A percentile compares a stretch with the other conserved stretches of the same genome.
These are phyloP conservation scores for Pseudococcus longispinus DNA, from an alignment of 2,888 invertebrate genomes.

Conservation along the genomic window DNA sequence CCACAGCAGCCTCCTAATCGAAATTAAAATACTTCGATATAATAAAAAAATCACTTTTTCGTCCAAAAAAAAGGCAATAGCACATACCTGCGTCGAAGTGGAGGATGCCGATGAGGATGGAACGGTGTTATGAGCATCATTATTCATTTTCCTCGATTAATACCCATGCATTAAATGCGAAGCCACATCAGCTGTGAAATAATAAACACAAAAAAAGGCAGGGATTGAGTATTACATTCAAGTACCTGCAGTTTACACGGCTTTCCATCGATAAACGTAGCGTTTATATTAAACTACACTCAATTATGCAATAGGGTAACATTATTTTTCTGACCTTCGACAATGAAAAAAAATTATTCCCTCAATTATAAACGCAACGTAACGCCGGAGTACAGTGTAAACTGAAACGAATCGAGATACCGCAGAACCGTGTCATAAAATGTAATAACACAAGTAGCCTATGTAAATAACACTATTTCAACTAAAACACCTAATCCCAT, in stretches of 20 bases:
- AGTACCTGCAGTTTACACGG: neutral
- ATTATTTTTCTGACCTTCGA: slow-evolving; percentile 45
- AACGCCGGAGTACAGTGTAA: neutral
- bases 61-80: neutral
- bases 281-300: neutral
- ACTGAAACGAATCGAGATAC: slow-evolving; percentile 32
- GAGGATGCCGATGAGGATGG: slow-evolving; percentile 56
- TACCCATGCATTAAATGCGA: neutral
- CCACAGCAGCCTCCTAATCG: slow-evolving; percentile 54
- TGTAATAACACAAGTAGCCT: slow-evolving; percentile 26
- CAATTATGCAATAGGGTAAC: slow-evolving; percentile 40
- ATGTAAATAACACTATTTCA: slow-evolving; percentile 7
- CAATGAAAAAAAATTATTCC: slow-evolving; percentile 38
- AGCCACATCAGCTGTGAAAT: slow-evolving; percentile 24
- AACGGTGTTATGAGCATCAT: slow-evolving; percentile 53
- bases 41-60: neutral
- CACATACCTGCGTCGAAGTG: slow-evolving; percentile 46
- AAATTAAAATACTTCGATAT: neutral
- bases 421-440: neutral
- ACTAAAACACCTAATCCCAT: neutral
- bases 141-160: slow-evolving; percentile 50
- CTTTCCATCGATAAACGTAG: neutral
- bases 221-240: neutral
- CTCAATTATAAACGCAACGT: slow-evolving; percentile 43
- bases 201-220: neutral